These are phyloP conservation scores for Paramacrobiotus metropolitanus DNA, from an alignment of 1,140 invertebrate species.

Conservation along the genomic window DNA sequence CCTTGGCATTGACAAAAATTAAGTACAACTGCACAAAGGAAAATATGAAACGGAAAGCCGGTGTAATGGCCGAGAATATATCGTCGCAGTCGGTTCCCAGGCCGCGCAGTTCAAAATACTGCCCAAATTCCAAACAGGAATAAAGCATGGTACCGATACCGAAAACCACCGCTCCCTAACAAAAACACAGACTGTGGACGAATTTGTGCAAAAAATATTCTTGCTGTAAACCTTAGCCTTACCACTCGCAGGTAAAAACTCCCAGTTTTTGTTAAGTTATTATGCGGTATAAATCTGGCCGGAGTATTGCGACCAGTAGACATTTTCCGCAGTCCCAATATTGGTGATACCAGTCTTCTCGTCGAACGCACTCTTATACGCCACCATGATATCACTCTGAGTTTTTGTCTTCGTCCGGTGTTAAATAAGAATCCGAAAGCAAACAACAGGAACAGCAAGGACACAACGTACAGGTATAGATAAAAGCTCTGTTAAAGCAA, in stretches of 20 bases:
- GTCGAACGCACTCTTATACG: not conserved
- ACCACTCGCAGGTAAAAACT: not conserved
- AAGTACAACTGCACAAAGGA: conserved; percentile 89
- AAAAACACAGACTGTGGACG: not conserved
- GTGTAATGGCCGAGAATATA: conserved; percentile 56
- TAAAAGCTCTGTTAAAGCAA: not conserved
- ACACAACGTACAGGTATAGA: not conserved
- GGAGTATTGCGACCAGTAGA: not conserved
- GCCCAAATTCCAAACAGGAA: conserved; percentile 71
- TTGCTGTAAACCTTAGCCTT: not conserved
- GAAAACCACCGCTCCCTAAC: conserved; percentile 26
- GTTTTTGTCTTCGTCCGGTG: too few relatives aligned
- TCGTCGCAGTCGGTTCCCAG: conserved; percentile 58
- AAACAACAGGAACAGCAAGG: not conserved
- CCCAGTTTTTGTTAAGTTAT: not conserved
- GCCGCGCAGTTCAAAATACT: conserved; percentile 48
- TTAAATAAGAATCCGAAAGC: not conserved
- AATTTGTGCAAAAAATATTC: not conserved
- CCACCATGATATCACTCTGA: too few relatives aligned
- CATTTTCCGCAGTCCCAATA: not conserved
- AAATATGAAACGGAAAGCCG: conserved; percentile 64
- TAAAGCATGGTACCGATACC: conserved; percentile 86
- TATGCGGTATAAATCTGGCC: not conserved
- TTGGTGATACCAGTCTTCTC: not conserved
- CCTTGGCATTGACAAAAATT: conserved; percentile 73